Evolutionary conservation across 2,888 invertebrate genomes (phyloP).

Genomic region (Sphaerophoria taeniata): DNA sequence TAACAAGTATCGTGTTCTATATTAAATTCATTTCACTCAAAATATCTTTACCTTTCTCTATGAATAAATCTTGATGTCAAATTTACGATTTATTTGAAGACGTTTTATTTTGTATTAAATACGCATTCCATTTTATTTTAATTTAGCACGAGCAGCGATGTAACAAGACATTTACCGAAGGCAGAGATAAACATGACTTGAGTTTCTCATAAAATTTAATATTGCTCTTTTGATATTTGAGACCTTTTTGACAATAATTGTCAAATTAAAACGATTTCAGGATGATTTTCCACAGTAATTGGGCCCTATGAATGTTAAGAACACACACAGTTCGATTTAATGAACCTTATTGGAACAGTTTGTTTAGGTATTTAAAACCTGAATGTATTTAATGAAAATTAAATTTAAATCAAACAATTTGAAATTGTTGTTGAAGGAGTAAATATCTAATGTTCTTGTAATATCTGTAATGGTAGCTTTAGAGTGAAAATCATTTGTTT

Average conservation of each 20-base stretch:
- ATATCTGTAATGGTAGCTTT: too few species aligned
- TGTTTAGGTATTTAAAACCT: too few species aligned
- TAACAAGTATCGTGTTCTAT: slow-evolving; percentile 35
- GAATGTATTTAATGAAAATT: too few species aligned
- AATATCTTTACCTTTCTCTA: slow-evolving; percentile 18
- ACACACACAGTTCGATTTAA: too few species aligned
- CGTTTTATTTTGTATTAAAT: slow-evolving; percentile 14
- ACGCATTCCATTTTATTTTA: slow-evolving; percentile 10
- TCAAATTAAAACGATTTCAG: background rate
- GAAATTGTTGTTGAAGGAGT: too few species aligned
- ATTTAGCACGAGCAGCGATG: background rate
- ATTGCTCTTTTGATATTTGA: background rate
- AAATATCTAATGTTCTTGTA: too few species aligned
- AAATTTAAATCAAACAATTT: too few species aligned
- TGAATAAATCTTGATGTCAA: slow-evolving; percentile 43
- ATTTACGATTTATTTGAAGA: slow-evolving; percentile 52
- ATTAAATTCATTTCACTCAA: slow-evolving; percentile 55
- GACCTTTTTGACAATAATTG: background rate
- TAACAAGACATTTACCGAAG: background rate
- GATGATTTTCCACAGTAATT: background rate
- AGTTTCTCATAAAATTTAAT: slow-evolving; percentile 5
- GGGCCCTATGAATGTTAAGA: background rate
- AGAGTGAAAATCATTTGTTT: too few species aligned
- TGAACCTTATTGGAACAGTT: too few species aligned
- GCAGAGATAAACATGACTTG: background rate